A percentile compares a stretch with the other conserved stretches of the same genome.
phyloP scores from a whole-genome alignment of 92 coral and sea anemone genomes.

The Palythoa caribaeorum region DNA sequence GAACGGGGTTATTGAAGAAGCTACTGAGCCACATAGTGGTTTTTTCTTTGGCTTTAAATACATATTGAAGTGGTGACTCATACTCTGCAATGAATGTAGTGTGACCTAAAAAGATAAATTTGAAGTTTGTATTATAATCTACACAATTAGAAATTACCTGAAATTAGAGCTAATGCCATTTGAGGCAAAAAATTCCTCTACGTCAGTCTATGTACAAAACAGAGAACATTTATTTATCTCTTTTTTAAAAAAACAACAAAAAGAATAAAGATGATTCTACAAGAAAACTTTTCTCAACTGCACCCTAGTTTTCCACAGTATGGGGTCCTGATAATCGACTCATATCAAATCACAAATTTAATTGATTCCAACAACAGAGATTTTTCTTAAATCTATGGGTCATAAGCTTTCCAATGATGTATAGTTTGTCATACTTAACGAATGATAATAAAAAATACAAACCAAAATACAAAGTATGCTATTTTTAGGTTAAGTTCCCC shows the following conservation, averaged over 20 bases:
- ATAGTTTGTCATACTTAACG: too few relatives aligned
- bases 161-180: not conserved
- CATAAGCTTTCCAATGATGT: too few relatives aligned
- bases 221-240: conserved; percentile 6
- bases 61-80: too few relatives aligned
- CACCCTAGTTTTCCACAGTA: conserved; percentile 25
- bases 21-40: too few relatives aligned
- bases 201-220: conserved; percentile 18
- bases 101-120: too few relatives aligned
- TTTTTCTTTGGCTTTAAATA: too few relatives aligned
- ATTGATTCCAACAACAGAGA: not conserved
- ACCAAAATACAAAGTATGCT: too few relatives aligned
- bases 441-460: too few relatives aligned
- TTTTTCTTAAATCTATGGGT: too few relatives aligned
- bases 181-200: too few relatives aligned
- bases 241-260: not conserved
- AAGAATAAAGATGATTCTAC: not conserved
- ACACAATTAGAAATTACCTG: not conserved
- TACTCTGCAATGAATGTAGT: too few relatives aligned
- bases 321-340: not conserved
- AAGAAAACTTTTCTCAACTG: not conserved
- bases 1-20: too few relatives aligned
- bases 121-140: not conserved
- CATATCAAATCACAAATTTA: conserved; percentile 22
- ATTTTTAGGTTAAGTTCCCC: conserved; percentile 2